Evolutionary conservation across 1,140 invertebrate species (phyloP).

Genomic region (Globodera ellingtonae): DNA sequence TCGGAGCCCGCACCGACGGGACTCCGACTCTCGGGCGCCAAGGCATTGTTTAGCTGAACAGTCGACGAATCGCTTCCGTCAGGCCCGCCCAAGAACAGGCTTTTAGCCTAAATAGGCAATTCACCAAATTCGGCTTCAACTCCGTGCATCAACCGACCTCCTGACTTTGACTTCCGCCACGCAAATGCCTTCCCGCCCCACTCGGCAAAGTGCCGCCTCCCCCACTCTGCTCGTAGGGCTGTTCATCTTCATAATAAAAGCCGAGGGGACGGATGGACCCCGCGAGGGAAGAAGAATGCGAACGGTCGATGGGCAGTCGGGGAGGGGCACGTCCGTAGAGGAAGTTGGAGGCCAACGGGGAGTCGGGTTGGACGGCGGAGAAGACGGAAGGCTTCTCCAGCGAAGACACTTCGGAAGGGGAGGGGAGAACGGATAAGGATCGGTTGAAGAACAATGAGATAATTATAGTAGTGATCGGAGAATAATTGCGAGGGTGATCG

Average conservation of each 20-base stretch:
- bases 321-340: conserved; percentile 48
- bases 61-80: conserved; percentile 17
- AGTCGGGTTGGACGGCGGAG: conserved; percentile 29
- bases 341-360: conserved; percentile 53
- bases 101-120: conserved; percentile 43
- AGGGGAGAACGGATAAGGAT: neutral
- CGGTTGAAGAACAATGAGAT: neutral
- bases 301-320: conserved; percentile 13
- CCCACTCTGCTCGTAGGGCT: conserved; percentile 34
- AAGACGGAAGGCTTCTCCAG: conserved; percentile 42
- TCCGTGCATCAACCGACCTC: neutral
- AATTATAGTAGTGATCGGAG: neutral
- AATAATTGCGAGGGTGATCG: neutral
- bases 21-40: neutral
- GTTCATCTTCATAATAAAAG: conserved; percentile 55
- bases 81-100: conserved; percentile 51
- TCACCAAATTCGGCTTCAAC: neutral
- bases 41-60: conserved; percentile 10
- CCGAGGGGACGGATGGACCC: conserved; percentile 44
- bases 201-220: neutral
- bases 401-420: conserved; percentile 6
- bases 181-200: conserved; percentile 11
- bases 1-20: neutral
- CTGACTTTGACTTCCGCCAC: conserved; percentile 21
- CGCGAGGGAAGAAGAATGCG: conserved; percentile 18